phyloP scores from a whole-genome alignment of 2,797 vertebrate genomes.

The Dendrocincla tyrannina region DNA sequence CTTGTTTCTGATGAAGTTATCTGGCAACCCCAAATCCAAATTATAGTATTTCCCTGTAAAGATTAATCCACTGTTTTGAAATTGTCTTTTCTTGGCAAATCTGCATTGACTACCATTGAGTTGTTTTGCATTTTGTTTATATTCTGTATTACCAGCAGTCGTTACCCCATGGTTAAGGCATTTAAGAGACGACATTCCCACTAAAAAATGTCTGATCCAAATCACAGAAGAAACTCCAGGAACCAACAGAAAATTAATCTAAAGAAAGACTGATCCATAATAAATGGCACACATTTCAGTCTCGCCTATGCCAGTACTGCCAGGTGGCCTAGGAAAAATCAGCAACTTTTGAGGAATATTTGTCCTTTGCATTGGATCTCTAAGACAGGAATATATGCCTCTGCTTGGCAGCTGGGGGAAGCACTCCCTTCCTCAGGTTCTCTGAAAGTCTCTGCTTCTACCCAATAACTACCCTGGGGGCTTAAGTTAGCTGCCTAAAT shows the following conservation, averaged over 20 bases:
- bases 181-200: not conserved
- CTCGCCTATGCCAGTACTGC: not conserved
- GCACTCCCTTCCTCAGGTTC: not conserved
- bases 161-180: not conserved
- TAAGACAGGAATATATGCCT: not conserved
- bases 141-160: not conserved
- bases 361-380: not conserved
- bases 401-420: not conserved
- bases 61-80: not conserved
- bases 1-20: not conserved
- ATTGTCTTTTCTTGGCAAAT: not conserved
- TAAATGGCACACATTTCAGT: not conserved
- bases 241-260: not conserved
- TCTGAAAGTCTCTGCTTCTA: not conserved
- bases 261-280: not conserved
- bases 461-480: not conserved
- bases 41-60: not conserved
- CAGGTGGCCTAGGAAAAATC: not conserved
- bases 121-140: not conserved
- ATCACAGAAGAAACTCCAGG: not conserved
- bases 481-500: slow-evolving; percentile 2
- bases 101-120: not conserved
- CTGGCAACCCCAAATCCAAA: not conserved
- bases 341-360: not conserved
- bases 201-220: not conserved